phyloP scores from a whole-genome alignment of 2,888 invertebrate genomes.

The Muscina levida region DNA sequence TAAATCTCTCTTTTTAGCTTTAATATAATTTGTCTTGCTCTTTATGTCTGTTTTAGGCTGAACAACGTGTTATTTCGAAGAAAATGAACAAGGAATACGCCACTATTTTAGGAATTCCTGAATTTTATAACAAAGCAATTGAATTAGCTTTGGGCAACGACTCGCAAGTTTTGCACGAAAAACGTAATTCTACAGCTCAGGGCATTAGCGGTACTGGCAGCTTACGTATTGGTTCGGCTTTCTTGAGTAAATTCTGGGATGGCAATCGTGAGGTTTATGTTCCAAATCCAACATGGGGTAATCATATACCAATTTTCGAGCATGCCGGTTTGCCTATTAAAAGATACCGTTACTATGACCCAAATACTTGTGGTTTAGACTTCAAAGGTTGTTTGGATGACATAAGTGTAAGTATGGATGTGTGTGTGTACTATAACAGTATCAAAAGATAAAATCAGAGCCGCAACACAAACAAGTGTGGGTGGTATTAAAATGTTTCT shows the following conservation, averaged over 20 bases:
- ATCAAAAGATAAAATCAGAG: not conserved
- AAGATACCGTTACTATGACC: conserved; percentile 95
- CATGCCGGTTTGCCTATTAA: conserved; percentile 91
- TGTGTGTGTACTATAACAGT: too few species aligned
- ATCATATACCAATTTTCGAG: conserved; percentile 97
- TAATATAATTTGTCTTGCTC: conserved; percentile 9
- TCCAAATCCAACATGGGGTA: conserved; percentile 98
- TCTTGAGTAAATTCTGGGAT: conserved; percentile 89
- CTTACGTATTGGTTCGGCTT: conserved; percentile 94
- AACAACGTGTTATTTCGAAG: conserved; percentile 85
- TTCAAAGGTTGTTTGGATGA: conserved; percentile 94
- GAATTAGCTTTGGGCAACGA: conserved; percentile 93
- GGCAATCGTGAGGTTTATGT: conserved; percentile 91
- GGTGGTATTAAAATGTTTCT: too few species aligned
- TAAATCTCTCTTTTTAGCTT: not conserved
- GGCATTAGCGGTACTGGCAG: conserved; percentile 99
- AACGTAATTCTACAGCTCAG: conserved; percentile 88
- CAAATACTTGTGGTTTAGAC: conserved; percentile 96
- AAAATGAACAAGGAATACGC: conserved; percentile 96
- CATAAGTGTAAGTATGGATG: conserved; percentile 86
- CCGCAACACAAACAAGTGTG: too few species aligned
- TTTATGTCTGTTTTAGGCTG: conserved; percentile 85
- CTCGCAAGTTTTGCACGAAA: conserved; percentile 85
- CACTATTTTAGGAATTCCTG: conserved; percentile 91
- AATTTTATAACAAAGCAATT: conserved; percentile 92